Percentiles rank a stretch among this genome's conserved stretches.
phyloP scores from a whole-genome alignment of 1,140 invertebrate species.

The Penaeus japonicus region DNA sequence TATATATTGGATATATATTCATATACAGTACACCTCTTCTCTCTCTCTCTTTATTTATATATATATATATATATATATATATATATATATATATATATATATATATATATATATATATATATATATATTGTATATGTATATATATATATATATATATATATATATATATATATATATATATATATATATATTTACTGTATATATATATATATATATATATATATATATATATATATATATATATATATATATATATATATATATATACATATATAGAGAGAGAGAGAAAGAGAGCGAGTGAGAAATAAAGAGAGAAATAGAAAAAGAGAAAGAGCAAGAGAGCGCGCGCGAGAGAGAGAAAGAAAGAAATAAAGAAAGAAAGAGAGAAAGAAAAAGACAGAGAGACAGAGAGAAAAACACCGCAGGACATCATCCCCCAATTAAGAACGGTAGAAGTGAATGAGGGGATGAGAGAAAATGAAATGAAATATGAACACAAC shows the following conservation, averaged over 20 bases:
- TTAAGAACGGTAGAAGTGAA: too few species aligned
- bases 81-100: not conserved
- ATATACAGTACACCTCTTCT: not conserved
- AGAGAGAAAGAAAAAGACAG: too few species aligned
- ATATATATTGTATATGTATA: too few species aligned
- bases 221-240: not conserved
- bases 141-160: not conserved
- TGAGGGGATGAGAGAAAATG: too few species aligned
- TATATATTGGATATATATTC: not conserved
- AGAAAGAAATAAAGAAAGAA: too few species aligned
- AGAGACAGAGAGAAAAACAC: too few species aligned
- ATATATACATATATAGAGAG: not conserved
- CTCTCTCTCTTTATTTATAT: not conserved
- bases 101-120: not conserved
- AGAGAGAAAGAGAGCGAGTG: too few species aligned
- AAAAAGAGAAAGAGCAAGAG: too few species aligned
- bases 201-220: conserved; percentile 4
- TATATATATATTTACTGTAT: not conserved
- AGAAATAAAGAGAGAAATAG: too few species aligned
- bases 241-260: not conserved
- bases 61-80: not conserved
- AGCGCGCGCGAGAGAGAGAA: too few species aligned
- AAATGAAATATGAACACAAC: too few species aligned
- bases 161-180: not conserved
- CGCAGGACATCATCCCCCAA: too few species aligned